Base-by-base conservation (phyloP, 2,797 vertebrate species). In the Sarcophilus harrisii region DNA sequence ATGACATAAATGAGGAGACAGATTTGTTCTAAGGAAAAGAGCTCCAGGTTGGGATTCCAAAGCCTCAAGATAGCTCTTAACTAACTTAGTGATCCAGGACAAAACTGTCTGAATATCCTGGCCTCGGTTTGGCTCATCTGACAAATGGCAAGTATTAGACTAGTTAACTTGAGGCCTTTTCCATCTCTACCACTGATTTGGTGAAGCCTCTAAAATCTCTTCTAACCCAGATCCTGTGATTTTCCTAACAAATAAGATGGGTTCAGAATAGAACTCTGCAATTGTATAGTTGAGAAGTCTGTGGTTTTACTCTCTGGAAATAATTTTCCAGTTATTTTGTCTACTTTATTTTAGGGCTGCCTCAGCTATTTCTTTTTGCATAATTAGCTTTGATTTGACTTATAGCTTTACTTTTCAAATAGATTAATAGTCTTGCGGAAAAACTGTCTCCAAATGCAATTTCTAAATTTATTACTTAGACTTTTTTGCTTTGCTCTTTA, bases 341-440 rank as follows among this genome's bases (percentile, higher is more conserved):
- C 18, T 90, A 49, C 21, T 81, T 1, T 95, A 16, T 93, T 90
- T 92, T 93, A 45, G 57, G 58, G 52, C 49, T 54, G 57, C 93
- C 73, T 95, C 16, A 29, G 27, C 58, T 92, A 16, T 54, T 32
- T 52, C 52, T 29, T 57, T 57, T 59, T 52, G 1, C 57, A 21
- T 58, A 89, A 92, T 97, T 94, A 94, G 91, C 55, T 94, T 59
- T 89, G n/a, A 55, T 91, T 89, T 94, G 55, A 91, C 62, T 66
- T n/a, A 62, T 27, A 58, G 28, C 55, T 55, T 55, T 66, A 4
- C 59, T 73, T 96, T 95, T 90, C 91, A 93, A 45, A 73, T 90
- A 32, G 49, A 62, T n/a, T 45, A 87, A 87, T 87, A 27, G 49
- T 94, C 12, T 58, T 95, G 24, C 59, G 13, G 66, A 89, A 96